phyloP scores from a whole-genome alignment of 2,797 vertebrate species.

The Morelia viridis region DNA sequence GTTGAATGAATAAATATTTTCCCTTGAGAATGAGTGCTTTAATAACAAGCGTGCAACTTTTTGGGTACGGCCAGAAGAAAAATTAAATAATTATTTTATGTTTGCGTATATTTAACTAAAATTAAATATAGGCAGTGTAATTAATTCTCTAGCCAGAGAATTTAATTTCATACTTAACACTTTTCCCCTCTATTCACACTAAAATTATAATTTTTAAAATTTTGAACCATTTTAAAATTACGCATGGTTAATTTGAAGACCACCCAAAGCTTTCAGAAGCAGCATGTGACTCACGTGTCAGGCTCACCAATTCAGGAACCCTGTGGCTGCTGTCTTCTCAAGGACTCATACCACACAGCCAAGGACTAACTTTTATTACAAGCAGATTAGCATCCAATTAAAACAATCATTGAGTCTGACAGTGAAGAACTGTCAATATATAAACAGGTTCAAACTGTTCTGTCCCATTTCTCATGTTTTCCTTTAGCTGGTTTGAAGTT shows the following conservation, averaged over 20 bases:
- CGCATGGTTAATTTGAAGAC: background rate
- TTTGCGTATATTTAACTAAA: background rate
- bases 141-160: background rate
- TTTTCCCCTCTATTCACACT: background rate
- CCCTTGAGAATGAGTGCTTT: background rate
- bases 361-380: background rate
- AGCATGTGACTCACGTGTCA: background rate
- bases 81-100: background rate
- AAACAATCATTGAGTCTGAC: no score
- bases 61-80: background rate
- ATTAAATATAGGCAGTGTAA: background rate
- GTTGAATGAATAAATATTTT: background rate
- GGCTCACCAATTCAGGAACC: background rate
- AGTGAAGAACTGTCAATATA: no score
- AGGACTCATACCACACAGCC: background rate
- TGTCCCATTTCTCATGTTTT: no score
- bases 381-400: background rate
- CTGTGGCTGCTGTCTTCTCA: background rate
- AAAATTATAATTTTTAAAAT: background rate
- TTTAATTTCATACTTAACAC: background rate
- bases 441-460: no score
- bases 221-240: background rate
- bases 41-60: background rate
- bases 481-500: no score
- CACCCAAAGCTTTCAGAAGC: background rate